Base-by-base conservation (phyloP, 2,888 invertebrate genomes). In the Harmothoe impar region DNA sequence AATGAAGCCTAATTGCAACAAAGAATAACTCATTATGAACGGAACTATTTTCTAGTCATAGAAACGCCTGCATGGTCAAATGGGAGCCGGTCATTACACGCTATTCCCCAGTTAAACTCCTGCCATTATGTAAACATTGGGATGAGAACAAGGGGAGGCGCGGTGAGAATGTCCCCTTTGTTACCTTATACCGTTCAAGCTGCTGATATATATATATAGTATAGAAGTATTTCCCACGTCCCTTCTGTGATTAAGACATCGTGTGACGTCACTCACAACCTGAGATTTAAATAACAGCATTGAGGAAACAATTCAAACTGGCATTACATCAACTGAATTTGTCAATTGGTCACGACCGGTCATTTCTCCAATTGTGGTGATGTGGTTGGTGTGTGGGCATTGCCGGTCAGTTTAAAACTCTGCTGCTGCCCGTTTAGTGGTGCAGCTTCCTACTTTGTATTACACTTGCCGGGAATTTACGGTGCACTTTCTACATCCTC, bases 271-370 rank as follows among this genome's bases (percentile, higher is more conserved):
- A 20, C 23, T 62, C 43, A 7, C 10, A 10, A 3, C n/a, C 7
- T 62, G 62, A n/a, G 62, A 62, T 62, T 62, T 20, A n/a, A n/a
- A 62, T 15, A n/a, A n/a, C 62, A 62, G 62, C 62, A n/a, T n/a
- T 62, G 62, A 3, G 15, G 3, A 10, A 52, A 17, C 54, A n/a
- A 62, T 62, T 5, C 0, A 62, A 62, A 20, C 12, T 62, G 62
- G 62, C 62, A 62, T 62, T 5, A 15, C 62, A 7, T 62, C 62
- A 62, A 20, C n/a, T 62, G 23, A 62, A 62, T 62, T n/a, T n/a
- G 62, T n/a, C 20, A n/a, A 62, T 1, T n/a, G 3, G 20, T 62
- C n/a, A 20, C 12, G 62, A 62, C 17, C 12, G 15, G 3, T 20
- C 23, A 62, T n/a, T n/a, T 62, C 23, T 20, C 10, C 43, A 7